A percentile compares a stretch with the other conserved stretches of the same genome.
phyloP scores from a whole-genome alignment of 2,797 vertebrate genomes.

The Distichodus sexfasciatus region DNA sequence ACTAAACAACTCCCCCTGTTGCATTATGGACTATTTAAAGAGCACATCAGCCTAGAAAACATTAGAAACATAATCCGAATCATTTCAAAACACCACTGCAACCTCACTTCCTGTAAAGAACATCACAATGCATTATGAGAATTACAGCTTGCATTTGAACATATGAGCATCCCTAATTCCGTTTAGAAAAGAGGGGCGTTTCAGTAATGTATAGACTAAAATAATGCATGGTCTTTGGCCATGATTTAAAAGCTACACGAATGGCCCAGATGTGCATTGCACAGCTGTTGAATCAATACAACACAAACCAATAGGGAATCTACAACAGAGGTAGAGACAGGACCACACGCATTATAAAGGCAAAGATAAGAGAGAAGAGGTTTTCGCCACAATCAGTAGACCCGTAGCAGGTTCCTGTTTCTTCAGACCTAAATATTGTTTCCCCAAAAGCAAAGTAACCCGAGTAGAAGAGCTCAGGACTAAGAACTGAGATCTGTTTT shows the following conservation, averaged over 20 bases:
- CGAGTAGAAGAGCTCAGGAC: too few species aligned
- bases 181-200: not conserved
- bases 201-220: not conserved
- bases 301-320: not conserved
- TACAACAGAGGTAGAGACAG: not conserved
- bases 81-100: conserved; percentile 37
- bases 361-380: not conserved
- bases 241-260: not conserved
- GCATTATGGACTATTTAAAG: conserved; percentile 54
- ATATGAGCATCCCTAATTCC: not conserved
- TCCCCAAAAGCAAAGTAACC: too few species aligned
- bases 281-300: not conserved
- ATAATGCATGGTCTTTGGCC: too few species aligned
- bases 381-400: not conserved
- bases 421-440: too few species aligned
- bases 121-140: conserved; percentile 10
- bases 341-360: not conserved
- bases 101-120: not conserved
- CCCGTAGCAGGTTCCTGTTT: too few species aligned
- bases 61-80: conserved; percentile 59
- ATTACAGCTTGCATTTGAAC: not conserved
- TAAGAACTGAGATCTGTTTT: not conserved
- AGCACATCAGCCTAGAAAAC: conserved; percentile 28
- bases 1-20: conserved; percentile 54
- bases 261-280: not conserved